Evolutionary conservation across 2,888 invertebrate species (phyloP).

Genomic region (Noctua fimbriata): DNA sequence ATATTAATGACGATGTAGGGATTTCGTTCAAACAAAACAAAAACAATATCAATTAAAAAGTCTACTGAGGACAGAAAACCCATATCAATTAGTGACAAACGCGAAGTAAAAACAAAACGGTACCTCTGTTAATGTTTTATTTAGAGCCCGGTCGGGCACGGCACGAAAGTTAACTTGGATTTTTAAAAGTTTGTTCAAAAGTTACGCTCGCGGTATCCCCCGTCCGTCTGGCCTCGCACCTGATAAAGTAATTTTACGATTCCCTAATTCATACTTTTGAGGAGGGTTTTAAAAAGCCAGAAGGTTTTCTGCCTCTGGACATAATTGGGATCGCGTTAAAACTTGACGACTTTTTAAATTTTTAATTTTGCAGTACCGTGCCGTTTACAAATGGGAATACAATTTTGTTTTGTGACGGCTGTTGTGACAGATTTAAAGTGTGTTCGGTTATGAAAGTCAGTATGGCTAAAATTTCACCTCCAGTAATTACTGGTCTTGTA

Average conservation of each 20-base stretch:
- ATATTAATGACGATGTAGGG: constrained; percentile 54
- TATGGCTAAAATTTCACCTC: constrained; percentile 40
- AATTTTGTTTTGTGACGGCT: constrained; percentile 52
- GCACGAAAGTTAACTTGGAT: constrained; percentile 87
- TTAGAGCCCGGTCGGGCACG: constrained; percentile 76
- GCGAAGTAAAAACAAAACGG: constrained; percentile 81
- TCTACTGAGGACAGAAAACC: constrained; percentile 78
- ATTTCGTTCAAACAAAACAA: constrained; percentile 58
- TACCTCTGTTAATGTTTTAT: constrained; percentile 85
- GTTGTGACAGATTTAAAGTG: constrained; percentile 64
- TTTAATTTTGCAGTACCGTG: constrained; percentile 72
- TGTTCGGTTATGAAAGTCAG: constrained; percentile 37
- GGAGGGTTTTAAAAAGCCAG: constrained; percentile 86
- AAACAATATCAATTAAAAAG: constrained; percentile 76
- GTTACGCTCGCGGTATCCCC: constrained; percentile 81
- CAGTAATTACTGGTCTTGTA: constrained; percentile 67
- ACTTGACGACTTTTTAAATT: constrained; percentile 79
- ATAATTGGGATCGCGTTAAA: constrained; percentile 83
- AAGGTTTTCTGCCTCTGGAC: constrained; percentile 78
- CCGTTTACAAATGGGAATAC: constrained; percentile 37
- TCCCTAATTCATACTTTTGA: constrained; percentile 89
- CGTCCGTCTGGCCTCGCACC: constrained; percentile 83
- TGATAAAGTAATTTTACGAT: constrained; percentile 89
- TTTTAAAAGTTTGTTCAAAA: constrained; percentile 88
- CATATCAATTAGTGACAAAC: constrained; percentile 86